Conservation (phyloP, 1,140 invertebrate species). For the Bombyx mandarina region DNA sequence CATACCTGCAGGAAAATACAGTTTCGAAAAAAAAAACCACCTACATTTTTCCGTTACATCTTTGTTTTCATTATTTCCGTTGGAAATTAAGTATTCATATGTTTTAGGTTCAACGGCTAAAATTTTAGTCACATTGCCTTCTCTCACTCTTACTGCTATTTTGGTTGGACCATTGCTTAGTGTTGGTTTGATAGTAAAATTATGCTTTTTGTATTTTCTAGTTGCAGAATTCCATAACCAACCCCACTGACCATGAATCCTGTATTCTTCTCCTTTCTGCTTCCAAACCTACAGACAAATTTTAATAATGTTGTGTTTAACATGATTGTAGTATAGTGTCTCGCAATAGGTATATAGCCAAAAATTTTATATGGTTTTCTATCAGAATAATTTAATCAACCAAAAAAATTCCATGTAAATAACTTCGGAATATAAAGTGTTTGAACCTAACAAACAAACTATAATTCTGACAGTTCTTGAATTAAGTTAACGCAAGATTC, state of each 20-base stretch:
- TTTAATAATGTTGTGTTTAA: too few species aligned
- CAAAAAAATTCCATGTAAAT: too few species aligned
- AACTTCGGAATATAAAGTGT: too few species aligned
- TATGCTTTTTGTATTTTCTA: conserved; percentile 65
- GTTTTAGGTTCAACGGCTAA: conserved; percentile 81
- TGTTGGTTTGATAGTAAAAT: conserved; percentile 63
- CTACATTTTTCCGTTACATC: conserved; percentile 63
- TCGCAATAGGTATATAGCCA: too few species aligned
- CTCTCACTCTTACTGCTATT: conserved; percentile 83
- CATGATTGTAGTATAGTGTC: too few species aligned
- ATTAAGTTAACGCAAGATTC: too few species aligned
- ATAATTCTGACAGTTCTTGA: too few species aligned
- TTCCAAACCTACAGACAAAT: conserved; percentile 81
- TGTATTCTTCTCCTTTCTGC: conserved; percentile 97
- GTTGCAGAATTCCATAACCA: conserved; percentile 92
- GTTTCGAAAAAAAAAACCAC: conserved; percentile 14
- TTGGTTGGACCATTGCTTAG: conserved; percentile 81
- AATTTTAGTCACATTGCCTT: conserved; percentile 77
- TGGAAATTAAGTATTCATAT: conserved; percentile 75
- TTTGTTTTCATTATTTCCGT: conserved; percentile 46
- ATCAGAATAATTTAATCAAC: too few species aligned
- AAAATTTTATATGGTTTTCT: too few species aligned
- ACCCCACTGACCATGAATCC: conserved; percentile 94
- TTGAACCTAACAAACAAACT: too few species aligned
- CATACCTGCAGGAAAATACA: not conserved